Conservation (phyloP, 2,797 vertebrate species). For the Lerista edwardsae region DNA sequence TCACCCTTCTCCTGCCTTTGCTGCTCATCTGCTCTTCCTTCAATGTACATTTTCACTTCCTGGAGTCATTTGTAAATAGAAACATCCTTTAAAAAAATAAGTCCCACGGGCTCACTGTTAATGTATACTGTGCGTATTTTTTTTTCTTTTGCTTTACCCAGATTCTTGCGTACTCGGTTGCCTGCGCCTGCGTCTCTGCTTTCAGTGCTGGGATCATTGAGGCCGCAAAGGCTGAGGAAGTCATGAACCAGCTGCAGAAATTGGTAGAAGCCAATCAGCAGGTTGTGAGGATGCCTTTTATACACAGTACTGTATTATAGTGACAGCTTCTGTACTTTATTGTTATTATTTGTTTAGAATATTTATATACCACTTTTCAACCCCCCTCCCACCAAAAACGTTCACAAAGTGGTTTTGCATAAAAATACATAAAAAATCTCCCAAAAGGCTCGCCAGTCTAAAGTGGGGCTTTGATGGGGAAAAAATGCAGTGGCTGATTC, state of each 20-base stretch:
- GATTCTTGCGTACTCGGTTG: conserved; percentile 90
- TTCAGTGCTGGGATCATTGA: conserved; percentile 87
- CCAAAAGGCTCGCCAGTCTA: too few species aligned
- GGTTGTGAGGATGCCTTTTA: conserved; percentile 72
- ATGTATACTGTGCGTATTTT: background rate
- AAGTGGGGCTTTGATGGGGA: too few species aligned
- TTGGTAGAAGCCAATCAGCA: conserved; percentile 91
- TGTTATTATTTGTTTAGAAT: background rate
- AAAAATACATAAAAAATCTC: too few species aligned
- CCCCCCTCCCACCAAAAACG: too few species aligned
- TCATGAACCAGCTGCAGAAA: conserved; percentile 83
- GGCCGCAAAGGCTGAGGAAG: conserved; percentile 84
- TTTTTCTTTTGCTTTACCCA: conserved; percentile 61
- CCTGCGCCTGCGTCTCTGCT: conserved; percentile 85
- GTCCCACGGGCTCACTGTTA: background rate
- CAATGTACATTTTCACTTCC: background rate
- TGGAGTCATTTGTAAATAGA: background rate
- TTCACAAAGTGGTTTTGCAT: too few species aligned
- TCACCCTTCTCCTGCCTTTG: background rate
- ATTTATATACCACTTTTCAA: too few species aligned
- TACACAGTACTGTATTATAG: conserved; percentile 6
- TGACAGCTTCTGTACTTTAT: background rate
- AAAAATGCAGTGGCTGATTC: too few species aligned
- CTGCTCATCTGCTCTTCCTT: background rate
- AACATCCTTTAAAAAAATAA: background rate